Conservation (phyloP, 2,888 invertebrate species). For the Drosophila falleni region DNA sequence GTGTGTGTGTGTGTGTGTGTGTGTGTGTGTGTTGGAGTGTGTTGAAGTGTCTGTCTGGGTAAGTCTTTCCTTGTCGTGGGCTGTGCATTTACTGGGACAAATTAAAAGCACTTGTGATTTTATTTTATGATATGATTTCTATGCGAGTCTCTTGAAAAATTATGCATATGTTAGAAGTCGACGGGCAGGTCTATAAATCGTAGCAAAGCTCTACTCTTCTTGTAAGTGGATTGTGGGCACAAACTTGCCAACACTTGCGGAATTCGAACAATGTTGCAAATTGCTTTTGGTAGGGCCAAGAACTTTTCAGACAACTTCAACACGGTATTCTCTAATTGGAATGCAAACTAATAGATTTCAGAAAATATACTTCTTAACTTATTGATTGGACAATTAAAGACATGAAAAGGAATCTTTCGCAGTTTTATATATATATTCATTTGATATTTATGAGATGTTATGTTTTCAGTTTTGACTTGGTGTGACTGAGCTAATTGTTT, state of each 20-base stretch:
- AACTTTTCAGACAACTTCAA: conserved; percentile 8
- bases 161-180: conserved; percentile 79
- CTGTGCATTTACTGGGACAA: conserved; percentile 69
- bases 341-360: conserved; percentile 3
- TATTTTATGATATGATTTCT: conserved; percentile 75
- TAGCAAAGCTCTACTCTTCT: conserved; percentile 14
- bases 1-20: conserved; percentile 34
- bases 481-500: too few species aligned
- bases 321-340: conserved; percentile 2
- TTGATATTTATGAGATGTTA: too few species aligned
- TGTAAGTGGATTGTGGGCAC: conserved; percentile 43
- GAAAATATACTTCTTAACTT: conserved; percentile 8
- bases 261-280: conserved; percentile 51
- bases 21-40: not conserved
- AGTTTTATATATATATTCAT: not conserved
- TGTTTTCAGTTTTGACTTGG: too few species aligned
- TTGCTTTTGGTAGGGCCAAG: conserved; percentile 28
- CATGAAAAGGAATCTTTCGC: not conserved
- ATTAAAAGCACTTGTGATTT: conserved; percentile 79
- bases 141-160: conserved; percentile 73
- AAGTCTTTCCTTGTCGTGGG: conserved; percentile 13
- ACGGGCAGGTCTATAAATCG: conserved; percentile 73
- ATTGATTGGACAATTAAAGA: not conserved
- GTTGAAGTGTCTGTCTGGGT: not conserved
- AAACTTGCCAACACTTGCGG: conserved; percentile 31